Conservation (phyloP, 2,888 invertebrate genomes). For the Ophion ventricosus region DNA sequence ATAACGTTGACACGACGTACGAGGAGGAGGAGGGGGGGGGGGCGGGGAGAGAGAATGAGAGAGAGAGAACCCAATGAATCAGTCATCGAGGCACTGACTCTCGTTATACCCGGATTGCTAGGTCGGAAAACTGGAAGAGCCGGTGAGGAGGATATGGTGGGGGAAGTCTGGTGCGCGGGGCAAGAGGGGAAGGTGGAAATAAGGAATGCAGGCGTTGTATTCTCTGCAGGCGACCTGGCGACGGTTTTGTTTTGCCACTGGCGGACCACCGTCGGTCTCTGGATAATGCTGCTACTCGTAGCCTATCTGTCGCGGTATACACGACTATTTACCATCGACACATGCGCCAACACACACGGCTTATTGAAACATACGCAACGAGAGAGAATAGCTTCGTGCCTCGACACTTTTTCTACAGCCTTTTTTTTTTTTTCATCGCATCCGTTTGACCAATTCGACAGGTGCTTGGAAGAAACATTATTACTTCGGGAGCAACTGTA, state of each 20-base stretch:
- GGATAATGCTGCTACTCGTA: conserved; percentile 13
- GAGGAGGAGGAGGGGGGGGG: too few species aligned
- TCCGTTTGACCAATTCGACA: too few species aligned
- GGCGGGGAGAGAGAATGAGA: too few species aligned
- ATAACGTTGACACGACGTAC: too few species aligned
- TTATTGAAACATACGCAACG: too few species aligned
- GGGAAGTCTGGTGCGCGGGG: conserved; percentile 19
- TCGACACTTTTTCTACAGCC: too few species aligned
- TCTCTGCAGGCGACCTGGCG: conserved; percentile 23
- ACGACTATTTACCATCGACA: conserved; percentile 32
- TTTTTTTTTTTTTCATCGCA: too few species aligned
- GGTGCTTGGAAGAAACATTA: too few species aligned
- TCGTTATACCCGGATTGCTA: conserved; percentile 14
- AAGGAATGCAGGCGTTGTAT: conserved; percentile 53
- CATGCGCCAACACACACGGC: not conserved
- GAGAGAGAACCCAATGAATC: not conserved
- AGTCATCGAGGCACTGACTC: conserved; percentile 31
- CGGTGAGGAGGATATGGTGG: not conserved
- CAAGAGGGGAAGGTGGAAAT: conserved; percentile 31
- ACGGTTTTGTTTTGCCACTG: conserved; percentile 26
- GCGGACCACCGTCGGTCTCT: conserved; percentile 33
- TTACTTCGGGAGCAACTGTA: too few species aligned
- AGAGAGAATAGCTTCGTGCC: too few species aligned
- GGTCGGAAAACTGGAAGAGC: conserved; percentile 54
- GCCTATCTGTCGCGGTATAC: conserved; percentile 19